phyloP scores from a whole-genome alignment of 2,797 vertebrate genomes.

The Oreochromis grahami region DNA sequence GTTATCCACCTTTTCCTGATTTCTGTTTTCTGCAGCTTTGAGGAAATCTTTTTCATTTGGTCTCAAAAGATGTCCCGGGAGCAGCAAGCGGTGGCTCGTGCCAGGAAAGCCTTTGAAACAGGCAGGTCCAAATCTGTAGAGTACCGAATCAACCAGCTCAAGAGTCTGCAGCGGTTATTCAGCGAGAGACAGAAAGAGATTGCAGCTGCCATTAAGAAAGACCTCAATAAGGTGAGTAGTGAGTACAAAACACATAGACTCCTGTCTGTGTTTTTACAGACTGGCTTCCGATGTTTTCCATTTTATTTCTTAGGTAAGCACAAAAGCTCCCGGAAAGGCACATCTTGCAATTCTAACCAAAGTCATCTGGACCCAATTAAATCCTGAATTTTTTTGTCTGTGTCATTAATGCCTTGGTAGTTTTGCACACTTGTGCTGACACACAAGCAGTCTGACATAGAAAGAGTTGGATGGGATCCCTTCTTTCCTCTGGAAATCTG shows the following conservation, averaged over 20 bases:
- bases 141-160: slow-evolving; percentile 83
- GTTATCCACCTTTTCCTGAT: neutral
- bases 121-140: slow-evolving; percentile 81
- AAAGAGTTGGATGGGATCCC: neutral
- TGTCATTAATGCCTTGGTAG: neutral
- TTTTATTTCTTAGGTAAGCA: neutral
- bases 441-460: neutral
- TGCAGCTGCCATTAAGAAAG: slow-evolving; percentile 75
- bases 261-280: neutral
- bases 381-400: neutral
- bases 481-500: neutral
- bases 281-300: neutral
- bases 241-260: neutral
- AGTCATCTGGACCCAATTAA: neutral
- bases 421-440: neutral
- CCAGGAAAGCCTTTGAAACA: slow-evolving; percentile 80
- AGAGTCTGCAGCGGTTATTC: slow-evolving; percentile 79
- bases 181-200: slow-evolving; percentile 79
- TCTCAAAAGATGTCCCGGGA: slow-evolving; percentile 77
- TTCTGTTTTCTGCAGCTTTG: neutral
- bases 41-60: neutral
- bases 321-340: neutral
- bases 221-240: slow-evolving; percentile 82
- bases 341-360: neutral
- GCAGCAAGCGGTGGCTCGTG: slow-evolving; percentile 73